Evolutionary conservation across 2,888 invertebrate genomes (phyloP).

Genomic region (Sceliomorpha sp.): DNA sequence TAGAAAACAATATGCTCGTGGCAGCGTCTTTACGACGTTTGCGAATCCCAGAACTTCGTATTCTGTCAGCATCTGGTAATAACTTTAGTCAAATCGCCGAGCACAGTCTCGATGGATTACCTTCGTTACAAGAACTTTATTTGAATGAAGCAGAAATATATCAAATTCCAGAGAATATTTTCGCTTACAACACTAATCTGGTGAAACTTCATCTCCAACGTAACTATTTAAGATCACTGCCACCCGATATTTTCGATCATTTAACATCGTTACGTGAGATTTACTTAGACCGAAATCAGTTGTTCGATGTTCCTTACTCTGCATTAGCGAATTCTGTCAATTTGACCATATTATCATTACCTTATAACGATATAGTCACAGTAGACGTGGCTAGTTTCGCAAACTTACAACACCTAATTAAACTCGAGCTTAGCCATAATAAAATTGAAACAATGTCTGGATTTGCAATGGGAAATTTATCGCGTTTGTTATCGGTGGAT

Average conservation of each 20-base stretch:
- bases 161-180: constrained; percentile 86
- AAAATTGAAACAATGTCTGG: constrained; percentile 89
- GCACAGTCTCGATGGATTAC: constrained; percentile 88
- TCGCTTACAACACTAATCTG: constrained; percentile 88
- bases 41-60: constrained; percentile 88
- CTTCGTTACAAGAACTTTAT: constrained; percentile 87
- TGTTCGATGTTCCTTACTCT: constrained; percentile 89
- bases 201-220: constrained; percentile 87
- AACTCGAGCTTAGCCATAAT: constrained; percentile 88
- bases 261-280: constrained; percentile 89
- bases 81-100: constrained; percentile 88
- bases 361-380: constrained; percentile 85
- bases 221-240: constrained; percentile 86
- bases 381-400: constrained; percentile 90
- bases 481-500: constrained; percentile 87
- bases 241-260: constrained; percentile 88
- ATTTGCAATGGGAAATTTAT: constrained; percentile 89
- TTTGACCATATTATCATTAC: constrained; percentile 86
- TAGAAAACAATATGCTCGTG: constrained; percentile 87
- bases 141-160: constrained; percentile 87
- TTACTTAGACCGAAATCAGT: constrained; percentile 86
- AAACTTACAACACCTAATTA: constrained; percentile 87
- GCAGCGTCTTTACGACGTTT: constrained; percentile 86
- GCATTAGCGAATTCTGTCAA: constrained; percentile 88
- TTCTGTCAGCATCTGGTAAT: constrained; percentile 87